Conservation (phyloP, 92 coral and sea anemone genomes). For the Umimayanthus chanpuru region DNA sequence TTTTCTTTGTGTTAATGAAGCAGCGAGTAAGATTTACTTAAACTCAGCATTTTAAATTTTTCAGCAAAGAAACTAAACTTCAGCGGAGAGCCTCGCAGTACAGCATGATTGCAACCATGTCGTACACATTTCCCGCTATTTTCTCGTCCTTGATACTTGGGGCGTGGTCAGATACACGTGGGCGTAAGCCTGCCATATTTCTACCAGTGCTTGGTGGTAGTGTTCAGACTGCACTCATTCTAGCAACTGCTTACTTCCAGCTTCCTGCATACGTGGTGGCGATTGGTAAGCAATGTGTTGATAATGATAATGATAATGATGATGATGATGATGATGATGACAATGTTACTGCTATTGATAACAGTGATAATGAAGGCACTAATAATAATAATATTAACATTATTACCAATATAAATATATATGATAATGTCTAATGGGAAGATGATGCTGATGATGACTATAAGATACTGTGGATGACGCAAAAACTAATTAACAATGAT, state of each 20-base stretch:
- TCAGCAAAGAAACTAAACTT: slow-evolving; percentile 30
- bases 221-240: slow-evolving; percentile 41
- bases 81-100: slow-evolving; percentile 54
- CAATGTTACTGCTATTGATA: too few species aligned
- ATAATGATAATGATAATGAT: too few species aligned
- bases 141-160: slow-evolving; percentile 56
- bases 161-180: slow-evolving; percentile 61
- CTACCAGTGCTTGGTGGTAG: slow-evolving; percentile 51
- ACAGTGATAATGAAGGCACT: too few species aligned
- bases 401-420: too few species aligned
- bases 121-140: slow-evolving; percentile 59
- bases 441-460: too few species aligned
- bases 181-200: slow-evolving; percentile 46
- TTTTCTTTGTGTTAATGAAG: too few species aligned
- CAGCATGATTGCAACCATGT: slow-evolving; percentile 45
- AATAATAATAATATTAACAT: too few species aligned
- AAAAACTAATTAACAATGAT: too few species aligned
- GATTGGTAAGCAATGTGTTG: slow-evolving; percentile 43
- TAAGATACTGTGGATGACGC: too few species aligned
- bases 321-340: not conserved
- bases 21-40: not conserved
- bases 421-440: too few species aligned
- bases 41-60: not conserved
- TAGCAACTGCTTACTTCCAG: slow-evolving; percentile 44
- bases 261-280: slow-evolving; percentile 51